phyloP scores from a whole-genome alignment of 2,888 invertebrate species.

The Trachelus tabidus region DNA sequence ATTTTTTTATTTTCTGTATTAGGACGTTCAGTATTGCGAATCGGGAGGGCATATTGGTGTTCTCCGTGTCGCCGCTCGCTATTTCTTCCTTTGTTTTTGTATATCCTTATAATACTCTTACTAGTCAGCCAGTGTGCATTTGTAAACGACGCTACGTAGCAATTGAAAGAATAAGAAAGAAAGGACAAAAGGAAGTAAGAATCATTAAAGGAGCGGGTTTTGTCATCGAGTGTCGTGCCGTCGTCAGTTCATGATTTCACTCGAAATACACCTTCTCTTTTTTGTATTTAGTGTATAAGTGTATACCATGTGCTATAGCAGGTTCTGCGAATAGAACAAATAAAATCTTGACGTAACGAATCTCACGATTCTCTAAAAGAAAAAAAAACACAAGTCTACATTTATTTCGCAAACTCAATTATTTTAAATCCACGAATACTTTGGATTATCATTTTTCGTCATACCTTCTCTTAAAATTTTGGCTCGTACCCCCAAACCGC shows the following conservation, averaged over 20 bases:
- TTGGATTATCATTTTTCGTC: neutral
- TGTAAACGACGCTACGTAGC: neutral
- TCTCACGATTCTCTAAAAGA: neutral
- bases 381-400: neutral
- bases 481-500: neutral
- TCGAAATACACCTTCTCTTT: neutral
- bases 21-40: constrained; percentile 13
- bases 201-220: neutral
- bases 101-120: constrained; percentile 9
- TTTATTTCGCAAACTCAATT: neutral
- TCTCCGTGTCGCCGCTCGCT: neutral
- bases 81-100: constrained; percentile 4
- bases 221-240: neutral
- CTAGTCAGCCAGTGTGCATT: constrained; percentile 38
- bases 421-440: neutral
- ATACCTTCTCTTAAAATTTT: neutral
- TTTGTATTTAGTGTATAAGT: neutral
- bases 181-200: neutral
- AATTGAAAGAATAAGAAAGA: neutral
- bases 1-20: neutral
- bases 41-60: neutral
- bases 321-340: neutral
- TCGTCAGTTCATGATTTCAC: neutral
- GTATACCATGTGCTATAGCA: neutral
- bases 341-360: neutral